Percentiles rank a stretch among this genome's conserved stretches.
These are phyloP conservation scores for Mustela erminea DNA, from an alignment of 2,797 vertebrate genomes.

Conservation along the genomic window DNA sequence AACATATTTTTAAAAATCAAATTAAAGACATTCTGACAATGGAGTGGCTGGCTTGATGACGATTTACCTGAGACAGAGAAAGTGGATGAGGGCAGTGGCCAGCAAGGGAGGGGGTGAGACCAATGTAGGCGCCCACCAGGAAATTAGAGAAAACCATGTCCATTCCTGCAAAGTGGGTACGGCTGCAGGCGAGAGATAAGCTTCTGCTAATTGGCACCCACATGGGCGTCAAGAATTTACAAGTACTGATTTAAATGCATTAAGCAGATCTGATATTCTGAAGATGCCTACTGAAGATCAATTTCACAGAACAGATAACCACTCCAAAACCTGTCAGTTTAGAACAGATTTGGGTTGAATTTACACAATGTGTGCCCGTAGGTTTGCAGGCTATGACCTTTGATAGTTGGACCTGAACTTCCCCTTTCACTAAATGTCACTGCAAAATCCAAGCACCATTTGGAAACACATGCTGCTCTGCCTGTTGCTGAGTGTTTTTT, in stretches of 20 bases:
- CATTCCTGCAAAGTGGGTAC: neutral
- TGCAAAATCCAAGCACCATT: slow-evolving; percentile 74
- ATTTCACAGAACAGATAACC: neutral
- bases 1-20: neutral
- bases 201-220: neutral
- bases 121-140: neutral
- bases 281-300: neutral
- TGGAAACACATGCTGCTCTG: slow-evolving; percentile 50
- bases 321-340: neutral
- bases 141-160: neutral
- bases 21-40: neutral
- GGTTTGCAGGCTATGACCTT: slow-evolving; percentile 43
- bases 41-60: neutral
- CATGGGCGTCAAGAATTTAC: fast-evolving
- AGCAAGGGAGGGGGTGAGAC: too few relatives aligned
- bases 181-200: neutral
- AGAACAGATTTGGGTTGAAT: neutral
- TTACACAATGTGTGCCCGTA: neutral
- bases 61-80: neutral
- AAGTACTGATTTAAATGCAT: neutral
- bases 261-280: neutral
- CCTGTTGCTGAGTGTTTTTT: slow-evolving; percentile 52
- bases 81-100: neutral
- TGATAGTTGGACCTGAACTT: slow-evolving; percentile 60
- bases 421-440: slow-evolving; percentile 77